These are phyloP conservation scores for Camponotus fellah DNA, from an alignment of 2,888 invertebrate genomes.

Conservation along the genomic window DNA sequence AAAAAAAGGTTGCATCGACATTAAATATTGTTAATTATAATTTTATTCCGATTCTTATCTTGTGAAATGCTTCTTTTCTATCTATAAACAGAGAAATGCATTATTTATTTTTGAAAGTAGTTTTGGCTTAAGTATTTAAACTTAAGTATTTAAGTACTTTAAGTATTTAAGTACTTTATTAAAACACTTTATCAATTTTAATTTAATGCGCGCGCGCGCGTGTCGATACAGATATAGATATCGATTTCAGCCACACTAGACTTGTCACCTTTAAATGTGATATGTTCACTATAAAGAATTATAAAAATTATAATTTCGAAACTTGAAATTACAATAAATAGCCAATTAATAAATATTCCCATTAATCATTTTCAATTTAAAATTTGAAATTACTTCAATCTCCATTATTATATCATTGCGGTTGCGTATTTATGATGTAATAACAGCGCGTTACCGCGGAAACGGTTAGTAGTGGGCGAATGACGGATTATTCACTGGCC, in stretches of 20 bases:
- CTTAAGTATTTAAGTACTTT: too few species aligned
- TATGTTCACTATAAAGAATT: not conserved
- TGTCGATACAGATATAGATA: not conserved
- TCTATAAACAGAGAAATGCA: not conserved
- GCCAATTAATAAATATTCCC: not conserved
- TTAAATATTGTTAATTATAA: not conserved
- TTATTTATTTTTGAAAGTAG: not conserved
- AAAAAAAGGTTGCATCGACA: not conserved
- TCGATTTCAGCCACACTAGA: not conserved
- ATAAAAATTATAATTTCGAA: conserved; percentile 9
- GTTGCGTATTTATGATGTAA: conserved; percentile 52
- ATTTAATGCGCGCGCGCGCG: not conserved
- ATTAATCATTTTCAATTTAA: conserved; percentile 17
- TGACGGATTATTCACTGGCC: conserved; percentile 56
- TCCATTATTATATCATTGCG: conserved; percentile 45
- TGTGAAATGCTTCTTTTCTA: not conserved
- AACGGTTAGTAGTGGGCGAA: conserved; percentile 46
- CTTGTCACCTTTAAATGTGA: not conserved
- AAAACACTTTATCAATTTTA: not conserved
- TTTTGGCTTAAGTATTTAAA: too few species aligned
- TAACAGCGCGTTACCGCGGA: conserved; percentile 42
- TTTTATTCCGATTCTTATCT: not conserved
- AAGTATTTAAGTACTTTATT: too few species aligned
- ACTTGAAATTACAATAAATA: not conserved
- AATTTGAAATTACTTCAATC: conserved; percentile 22